Evolutionary conservation across 1,140 invertebrate species (phyloP).

Genomic region (Dendrolimus punctatus): DNA sequence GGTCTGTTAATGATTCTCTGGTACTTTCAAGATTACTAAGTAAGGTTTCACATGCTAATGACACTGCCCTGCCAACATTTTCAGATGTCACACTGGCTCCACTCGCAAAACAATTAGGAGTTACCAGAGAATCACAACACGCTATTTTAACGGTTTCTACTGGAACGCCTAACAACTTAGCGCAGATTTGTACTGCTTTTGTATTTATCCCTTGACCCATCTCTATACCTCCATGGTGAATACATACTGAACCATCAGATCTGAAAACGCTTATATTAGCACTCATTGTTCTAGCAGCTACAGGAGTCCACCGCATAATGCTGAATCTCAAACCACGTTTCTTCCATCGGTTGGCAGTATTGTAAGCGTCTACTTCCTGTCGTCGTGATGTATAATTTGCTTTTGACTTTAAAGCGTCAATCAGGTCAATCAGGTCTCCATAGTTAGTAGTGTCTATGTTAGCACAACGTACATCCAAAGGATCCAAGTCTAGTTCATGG

Average conservation of each 20-base stretch:
- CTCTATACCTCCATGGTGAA: constrained; percentile 85
- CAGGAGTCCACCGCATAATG: constrained; percentile 75
- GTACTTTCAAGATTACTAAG: constrained; percentile 74
- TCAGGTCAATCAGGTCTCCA: constrained; percentile 38
- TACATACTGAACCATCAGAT: constrained; percentile 82
- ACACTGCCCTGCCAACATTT: constrained; percentile 61
- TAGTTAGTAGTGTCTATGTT: constrained; percentile 71
- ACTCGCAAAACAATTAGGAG: constrained; percentile 73
- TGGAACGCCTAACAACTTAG: constrained; percentile 79
- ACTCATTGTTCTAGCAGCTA: constrained; percentile 55
- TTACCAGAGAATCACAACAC: constrained; percentile 73
- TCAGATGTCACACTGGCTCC: constrained; percentile 62
- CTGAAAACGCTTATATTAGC: constrained; percentile 80
- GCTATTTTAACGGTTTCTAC: constrained; percentile 78
- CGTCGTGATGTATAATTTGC: constrained; percentile 75
- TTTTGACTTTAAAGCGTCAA: constrained; percentile 58
- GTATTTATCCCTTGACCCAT: constrained; percentile 85
- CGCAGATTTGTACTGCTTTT: constrained; percentile 77
- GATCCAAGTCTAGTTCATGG: constrained; percentile 76
- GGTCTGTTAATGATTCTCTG: constrained; percentile 66
- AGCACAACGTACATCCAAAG: constrained; percentile 75
- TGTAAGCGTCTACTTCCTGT: constrained; percentile 74
- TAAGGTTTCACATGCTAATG: constrained; percentile 76
- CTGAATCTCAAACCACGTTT: constrained; percentile 82
- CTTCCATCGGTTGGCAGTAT: constrained; percentile 82